Conservation (phyloP, 2,888 invertebrate genomes). For the Hemithea aestivaria region DNA sequence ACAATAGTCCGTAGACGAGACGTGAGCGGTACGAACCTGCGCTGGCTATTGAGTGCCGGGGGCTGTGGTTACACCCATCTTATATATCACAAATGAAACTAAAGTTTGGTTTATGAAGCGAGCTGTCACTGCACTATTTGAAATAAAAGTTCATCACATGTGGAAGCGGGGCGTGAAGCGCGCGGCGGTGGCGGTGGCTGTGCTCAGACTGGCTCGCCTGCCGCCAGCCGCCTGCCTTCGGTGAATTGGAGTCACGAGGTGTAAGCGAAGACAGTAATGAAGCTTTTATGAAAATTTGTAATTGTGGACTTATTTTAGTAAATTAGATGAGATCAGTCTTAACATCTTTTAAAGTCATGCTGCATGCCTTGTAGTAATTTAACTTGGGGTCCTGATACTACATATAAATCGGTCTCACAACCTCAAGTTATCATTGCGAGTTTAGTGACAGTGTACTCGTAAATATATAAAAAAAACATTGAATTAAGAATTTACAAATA, state of each 20-base stretch:
- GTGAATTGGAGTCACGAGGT: too few species aligned
- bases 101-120: constrained; percentile 14
- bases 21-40: constrained; percentile 33
- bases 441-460: too few species aligned
- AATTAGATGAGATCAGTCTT: too few species aligned
- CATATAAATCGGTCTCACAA: too few species aligned
- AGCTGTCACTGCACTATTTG: constrained; percentile 49
- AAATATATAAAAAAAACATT: too few species aligned
- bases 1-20: constrained; percentile 16
- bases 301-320: too few species aligned
- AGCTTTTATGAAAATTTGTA: constrained; percentile 1
- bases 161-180: constrained; percentile 38
- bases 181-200: constrained; percentile 41
- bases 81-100: constrained; percentile 32
- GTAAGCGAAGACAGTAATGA: constrained; percentile 1
- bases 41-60: constrained; percentile 38
- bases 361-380: too few species aligned
- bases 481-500: too few species aligned
- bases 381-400: too few species aligned
- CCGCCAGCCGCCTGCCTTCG: too few species aligned
- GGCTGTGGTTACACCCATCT: constrained; percentile 45
- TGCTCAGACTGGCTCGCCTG: constrained; percentile 51
- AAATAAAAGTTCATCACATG: constrained; percentile 63
- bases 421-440: too few species aligned
- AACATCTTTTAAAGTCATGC: too few species aligned